These are phyloP conservation scores for Bucco capensis DNA, from an alignment of 2,113 vertebrate species.

Conservation along the genomic window DNA sequence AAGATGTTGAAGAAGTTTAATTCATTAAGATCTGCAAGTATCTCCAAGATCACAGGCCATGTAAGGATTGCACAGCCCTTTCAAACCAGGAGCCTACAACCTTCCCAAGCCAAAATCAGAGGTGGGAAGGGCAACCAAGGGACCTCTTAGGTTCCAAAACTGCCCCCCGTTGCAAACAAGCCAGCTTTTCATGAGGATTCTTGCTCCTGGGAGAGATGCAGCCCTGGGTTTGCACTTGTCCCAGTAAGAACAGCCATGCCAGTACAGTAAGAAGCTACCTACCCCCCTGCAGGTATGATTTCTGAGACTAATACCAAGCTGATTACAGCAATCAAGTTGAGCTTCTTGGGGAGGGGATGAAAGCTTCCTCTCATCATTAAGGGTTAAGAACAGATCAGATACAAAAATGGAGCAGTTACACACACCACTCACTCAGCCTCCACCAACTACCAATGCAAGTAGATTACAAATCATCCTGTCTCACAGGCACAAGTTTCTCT, in stretches of 20 bases:
- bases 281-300: not conserved
- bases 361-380: conserved; percentile 7
- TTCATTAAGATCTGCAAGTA: not conserved
- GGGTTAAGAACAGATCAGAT: conserved; percentile 38
- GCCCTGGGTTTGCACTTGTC: not conserved
- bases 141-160: not conserved
- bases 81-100: not conserved
- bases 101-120: not conserved
- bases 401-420: conserved; percentile 16
- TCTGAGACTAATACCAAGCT: not conserved
- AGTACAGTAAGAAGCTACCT: conserved; percentile 15
- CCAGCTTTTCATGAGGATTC: not conserved
- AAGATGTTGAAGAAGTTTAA: not conserved
- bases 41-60: not conserved
- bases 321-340: conserved; percentile 44
- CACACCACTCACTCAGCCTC: not conserved
- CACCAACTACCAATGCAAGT: not conserved
- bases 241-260: not conserved
- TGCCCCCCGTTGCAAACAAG: not conserved
- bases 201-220: not conserved
- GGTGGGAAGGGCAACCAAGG: not conserved
- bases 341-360: conserved; percentile 15
- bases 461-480: not conserved
- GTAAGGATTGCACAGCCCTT: not conserved
- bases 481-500: not conserved